Evolutionary conservation across 2,113 vertebrate species (phyloP), one percentile per base, ranked within the genome.

Genomic region (Neodontobutis hainanensis): DNA sequence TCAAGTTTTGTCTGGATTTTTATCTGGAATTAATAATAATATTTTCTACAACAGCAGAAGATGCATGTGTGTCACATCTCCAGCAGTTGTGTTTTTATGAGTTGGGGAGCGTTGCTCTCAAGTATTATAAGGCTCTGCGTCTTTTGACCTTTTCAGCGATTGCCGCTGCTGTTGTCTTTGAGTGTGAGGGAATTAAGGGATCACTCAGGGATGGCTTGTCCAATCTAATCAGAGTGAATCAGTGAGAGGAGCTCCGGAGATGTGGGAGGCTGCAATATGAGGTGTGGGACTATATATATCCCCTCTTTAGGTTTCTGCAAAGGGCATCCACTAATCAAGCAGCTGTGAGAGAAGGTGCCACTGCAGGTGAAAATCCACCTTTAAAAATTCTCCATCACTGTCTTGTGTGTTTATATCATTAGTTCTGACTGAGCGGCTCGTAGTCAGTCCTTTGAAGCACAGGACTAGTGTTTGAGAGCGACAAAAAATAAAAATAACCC

Each of bases 141-240:
- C 71, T 75, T 84, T 72, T 86, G 83, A 87, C 87, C 82, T 89
- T 87, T 86, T 70, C 77, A 45, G 53, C 10, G 34, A 46, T 46
- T 43, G 32, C 59, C 2, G 8, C 44, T 70, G 66, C 73, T 83
- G 81, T 77, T 82, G 78, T 81, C 78, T 82, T 80, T 72, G 43
- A 65, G 66, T 77, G 55, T 68, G 74, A 61, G 67, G 70, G 81
- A 82, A 85, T 87, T 82, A 84, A 78, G 73, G 83, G 73, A 80
- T 82, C 77, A 79, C 65, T 73, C 63, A 43, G 70, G 75, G 70
- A 72, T 62, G 66, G 65, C 64, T 68, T 50, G 59, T 75, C 75
- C 78, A 78, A 77, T 85, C 76, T 82, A 82, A 87, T 87, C 79
- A 81, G 59, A 44, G 61, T 64, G 70, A 84, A 70, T 49, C 42